phyloP scores from a whole-genome alignment of 2,797 vertebrate species.

The Anguilla obscura region DNA sequence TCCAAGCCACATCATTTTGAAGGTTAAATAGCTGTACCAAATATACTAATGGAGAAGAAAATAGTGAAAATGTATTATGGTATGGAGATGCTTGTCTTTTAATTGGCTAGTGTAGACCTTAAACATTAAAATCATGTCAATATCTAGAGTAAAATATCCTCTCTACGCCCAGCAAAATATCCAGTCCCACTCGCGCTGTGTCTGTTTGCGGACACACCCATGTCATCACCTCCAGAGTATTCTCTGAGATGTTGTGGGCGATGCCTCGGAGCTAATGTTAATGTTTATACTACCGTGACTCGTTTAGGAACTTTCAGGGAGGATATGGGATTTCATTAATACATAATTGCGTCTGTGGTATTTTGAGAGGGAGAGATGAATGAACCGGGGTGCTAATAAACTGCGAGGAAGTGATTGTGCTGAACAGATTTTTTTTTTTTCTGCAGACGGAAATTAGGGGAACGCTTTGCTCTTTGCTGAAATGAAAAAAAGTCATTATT shows the following conservation, averaged over 20 bases:
- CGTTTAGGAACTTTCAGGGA: conserved; percentile 40
- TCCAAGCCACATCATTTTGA: neutral
- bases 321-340: conserved; percentile 57
- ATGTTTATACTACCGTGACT: conserved; percentile 30
- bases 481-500: conserved; percentile 41
- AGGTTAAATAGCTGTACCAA: neutral
- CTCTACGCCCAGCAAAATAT: neutral
- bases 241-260: conserved; percentile 49
- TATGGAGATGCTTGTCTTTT: neutral
- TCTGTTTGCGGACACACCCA: conserved; percentile 20
- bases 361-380: conserved; percentile 51
- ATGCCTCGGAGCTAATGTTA: conserved; percentile 31
- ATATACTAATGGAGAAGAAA: too few relatives aligned
- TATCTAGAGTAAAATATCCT: neutral
- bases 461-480: conserved; percentile 21
- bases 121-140: neutral
- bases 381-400: conserved; percentile 56
- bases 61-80: too few relatives aligned
- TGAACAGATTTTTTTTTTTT: conserved; percentile 51
- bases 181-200: neutral
- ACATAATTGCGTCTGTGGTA: conserved; percentile 53
- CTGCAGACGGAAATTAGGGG: conserved; percentile 50
- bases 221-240: conserved; percentile 44
- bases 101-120: neutral
- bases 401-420: conserved; percentile 44